Percentiles rank a stretch among this genome's conserved stretches.
phyloP scores from a whole-genome alignment of 2,888 invertebrate species.

The Archips xylosteana region DNA sequence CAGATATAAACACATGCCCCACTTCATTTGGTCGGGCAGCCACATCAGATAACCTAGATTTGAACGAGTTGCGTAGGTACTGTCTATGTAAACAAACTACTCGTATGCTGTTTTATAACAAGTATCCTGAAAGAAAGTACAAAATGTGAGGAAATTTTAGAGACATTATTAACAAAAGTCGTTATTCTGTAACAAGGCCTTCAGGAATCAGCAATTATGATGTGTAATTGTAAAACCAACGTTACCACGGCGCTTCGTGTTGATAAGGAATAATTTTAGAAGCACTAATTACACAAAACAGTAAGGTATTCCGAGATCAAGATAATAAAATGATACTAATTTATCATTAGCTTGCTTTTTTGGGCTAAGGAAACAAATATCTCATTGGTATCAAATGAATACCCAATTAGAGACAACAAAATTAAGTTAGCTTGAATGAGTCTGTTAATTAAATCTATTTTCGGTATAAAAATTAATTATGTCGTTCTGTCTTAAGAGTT shows the following conservation, averaged over 20 bases:
- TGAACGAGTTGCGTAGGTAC: conserved; percentile 3
- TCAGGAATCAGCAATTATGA: neutral
- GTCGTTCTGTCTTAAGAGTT: no score
- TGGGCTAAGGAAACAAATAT: neutral
- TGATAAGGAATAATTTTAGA: neutral
- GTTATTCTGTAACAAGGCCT: neutral
- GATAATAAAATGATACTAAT: neutral
- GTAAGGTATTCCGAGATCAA: neutral
- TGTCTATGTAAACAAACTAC: conserved; percentile 17
- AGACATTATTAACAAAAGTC: neutral
- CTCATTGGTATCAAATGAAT: neutral
- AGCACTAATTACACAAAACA: neutral
- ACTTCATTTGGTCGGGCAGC: conserved; percentile 2
- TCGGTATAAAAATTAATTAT: no score
- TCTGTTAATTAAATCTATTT: no score
- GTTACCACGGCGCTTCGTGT: neutral
- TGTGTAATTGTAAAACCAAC: neutral
- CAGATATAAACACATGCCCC: neutral
- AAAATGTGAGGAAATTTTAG: neutral
- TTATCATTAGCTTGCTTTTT: neutral
- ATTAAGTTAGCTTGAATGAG: no score
- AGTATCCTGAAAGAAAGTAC: neutral
- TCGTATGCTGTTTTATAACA: neutral
- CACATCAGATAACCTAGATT: conserved; percentile 35
- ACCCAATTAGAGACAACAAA: neutral